Percentiles rank a stretch among this genome's conserved stretches.
phyloP scores from a whole-genome alignment of 2,113 vertebrate genomes.

The Etheostoma spectabile region DNA sequence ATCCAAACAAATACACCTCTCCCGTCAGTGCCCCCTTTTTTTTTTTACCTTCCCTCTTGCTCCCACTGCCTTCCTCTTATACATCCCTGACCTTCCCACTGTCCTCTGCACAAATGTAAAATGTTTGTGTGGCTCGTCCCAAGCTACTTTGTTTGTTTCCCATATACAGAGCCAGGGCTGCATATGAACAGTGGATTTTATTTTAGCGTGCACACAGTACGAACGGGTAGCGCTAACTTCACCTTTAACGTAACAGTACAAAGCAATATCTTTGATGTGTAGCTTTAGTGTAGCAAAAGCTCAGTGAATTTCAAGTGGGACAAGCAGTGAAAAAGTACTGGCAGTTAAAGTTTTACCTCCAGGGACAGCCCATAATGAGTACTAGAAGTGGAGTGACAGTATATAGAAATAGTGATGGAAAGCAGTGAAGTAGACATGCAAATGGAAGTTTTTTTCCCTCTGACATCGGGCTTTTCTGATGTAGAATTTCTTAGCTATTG shows the following conservation, averaged over 20 bases:
- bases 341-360: slow-evolving; percentile 32
- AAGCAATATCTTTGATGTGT: slow-evolving; percentile 18
- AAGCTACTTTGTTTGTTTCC: too few species aligned
- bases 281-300: slow-evolving; percentile 1
- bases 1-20: too few species aligned
- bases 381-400: slow-evolving; percentile 29
- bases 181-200: too few species aligned
- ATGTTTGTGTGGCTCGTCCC: too few species aligned
- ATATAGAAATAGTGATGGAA: slow-evolving; percentile 42
- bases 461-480: slow-evolving; percentile 44
- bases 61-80: too few species aligned
- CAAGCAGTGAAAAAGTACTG: slow-evolving; percentile 1
- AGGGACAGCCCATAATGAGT: slow-evolving; percentile 42
- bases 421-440: slow-evolving; percentile 46
- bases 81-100: too few species aligned
- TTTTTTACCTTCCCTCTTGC: too few species aligned
- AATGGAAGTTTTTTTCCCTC: slow-evolving; percentile 42
- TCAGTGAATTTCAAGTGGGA: slow-evolving; percentile 16
- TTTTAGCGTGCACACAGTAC: too few species aligned
- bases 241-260: not conserved
- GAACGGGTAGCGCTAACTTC: too few species aligned
- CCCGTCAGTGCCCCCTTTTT: too few species aligned
- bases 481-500: slow-evolving; percentile 61
- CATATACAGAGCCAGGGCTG: too few species aligned
- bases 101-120: too few species aligned